A percentile compares a stretch with the other conserved stretches of the same genome.
phyloP scores from a whole-genome alignment of 1,140 invertebrate species.

The Meloidogyne floridensis region DNA sequence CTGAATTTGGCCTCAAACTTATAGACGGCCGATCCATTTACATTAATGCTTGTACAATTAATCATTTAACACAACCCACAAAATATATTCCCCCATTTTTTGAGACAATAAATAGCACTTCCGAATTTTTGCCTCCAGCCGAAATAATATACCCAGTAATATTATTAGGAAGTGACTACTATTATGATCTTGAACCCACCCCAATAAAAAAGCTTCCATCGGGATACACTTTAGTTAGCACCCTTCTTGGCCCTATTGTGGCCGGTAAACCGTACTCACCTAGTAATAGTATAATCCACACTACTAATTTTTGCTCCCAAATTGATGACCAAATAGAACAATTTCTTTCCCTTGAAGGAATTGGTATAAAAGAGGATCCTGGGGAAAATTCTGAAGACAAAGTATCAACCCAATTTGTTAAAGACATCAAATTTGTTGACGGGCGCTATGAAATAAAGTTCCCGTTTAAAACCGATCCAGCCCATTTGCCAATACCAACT shows the following conservation, averaged over 20 bases:
- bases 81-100: not conserved
- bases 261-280: not conserved
- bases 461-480: not conserved
- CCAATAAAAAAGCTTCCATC: not conserved
- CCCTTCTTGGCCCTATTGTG: not conserved
- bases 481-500: not conserved
- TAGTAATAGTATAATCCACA: not conserved
- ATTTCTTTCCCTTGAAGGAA: slow-evolving; percentile 4
- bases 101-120: not conserved
- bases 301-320: not conserved
- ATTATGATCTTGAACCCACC: slow-evolving; percentile 5
- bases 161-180: not conserved
- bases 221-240: not conserved
- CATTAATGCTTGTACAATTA: not conserved
- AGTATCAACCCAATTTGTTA: not conserved
- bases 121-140: not conserved
- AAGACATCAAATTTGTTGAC: not conserved
- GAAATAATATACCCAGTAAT: not conserved
- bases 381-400: not conserved
- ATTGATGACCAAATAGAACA: not conserved
- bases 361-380: not conserved
- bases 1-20: not conserved
- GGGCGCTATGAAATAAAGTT: slow-evolving; percentile 10
- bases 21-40: not conserved
- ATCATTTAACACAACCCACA: slow-evolving; percentile 1